These are phyloP conservation scores for Drosophila serrata DNA, from an alignment of 1,140 invertebrate species.

Conservation along the genomic window DNA sequence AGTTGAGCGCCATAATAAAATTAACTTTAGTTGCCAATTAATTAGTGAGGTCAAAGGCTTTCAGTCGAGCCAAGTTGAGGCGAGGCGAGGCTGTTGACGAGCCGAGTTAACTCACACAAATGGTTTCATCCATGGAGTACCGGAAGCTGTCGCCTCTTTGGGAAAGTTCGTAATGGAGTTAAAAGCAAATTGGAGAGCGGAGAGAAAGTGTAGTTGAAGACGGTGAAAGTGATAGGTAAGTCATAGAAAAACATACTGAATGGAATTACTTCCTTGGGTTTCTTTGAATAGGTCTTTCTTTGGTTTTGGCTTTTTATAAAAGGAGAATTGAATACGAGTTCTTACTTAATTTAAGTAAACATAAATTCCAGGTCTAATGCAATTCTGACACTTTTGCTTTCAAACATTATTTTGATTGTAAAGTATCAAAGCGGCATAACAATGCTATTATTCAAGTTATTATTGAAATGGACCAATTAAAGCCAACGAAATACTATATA, in stretches of 20 bases:
- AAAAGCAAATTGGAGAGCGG: constrained; percentile 10
- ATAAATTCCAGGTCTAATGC: no score
- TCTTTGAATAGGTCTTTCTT: background rate
- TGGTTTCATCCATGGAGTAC: constrained; percentile 1
- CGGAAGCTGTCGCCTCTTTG: constrained; percentile 10
- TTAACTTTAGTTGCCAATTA: constrained; percentile 55
- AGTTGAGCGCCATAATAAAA: constrained; percentile 35
- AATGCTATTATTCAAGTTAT: no score
- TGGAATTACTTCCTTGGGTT: background rate
- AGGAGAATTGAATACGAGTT: background rate
- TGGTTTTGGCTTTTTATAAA: background rate
- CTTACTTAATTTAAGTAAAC: background rate
- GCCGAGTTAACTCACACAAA: constrained; percentile 6
- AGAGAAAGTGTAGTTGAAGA: constrained; percentile 12
- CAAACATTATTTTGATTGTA: no score
- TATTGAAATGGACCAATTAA: background rate
- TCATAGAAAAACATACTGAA: constrained; percentile 2
- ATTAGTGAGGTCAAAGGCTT: constrained; percentile 43
- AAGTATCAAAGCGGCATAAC: no score
- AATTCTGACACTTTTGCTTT: no score
- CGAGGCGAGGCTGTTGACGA: constrained; percentile 3
- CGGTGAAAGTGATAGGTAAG: constrained; percentile 8
- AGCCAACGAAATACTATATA: background rate
- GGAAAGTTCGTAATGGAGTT: constrained; percentile 19
- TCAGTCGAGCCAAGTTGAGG: background rate